Conservation (phyloP, 2,797 vertebrate genomes). For the Mus spretus region DNA sequence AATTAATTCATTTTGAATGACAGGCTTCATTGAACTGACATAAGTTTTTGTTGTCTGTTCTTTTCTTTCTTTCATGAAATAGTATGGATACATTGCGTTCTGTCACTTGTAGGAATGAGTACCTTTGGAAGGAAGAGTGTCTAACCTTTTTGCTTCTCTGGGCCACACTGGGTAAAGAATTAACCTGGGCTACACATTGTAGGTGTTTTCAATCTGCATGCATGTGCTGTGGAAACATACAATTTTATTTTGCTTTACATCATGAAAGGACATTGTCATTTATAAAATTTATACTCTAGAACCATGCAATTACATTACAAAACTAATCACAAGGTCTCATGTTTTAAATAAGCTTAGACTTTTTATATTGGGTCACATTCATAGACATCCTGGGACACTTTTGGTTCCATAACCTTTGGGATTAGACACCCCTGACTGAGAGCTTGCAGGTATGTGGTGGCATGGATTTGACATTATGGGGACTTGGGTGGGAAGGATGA, state of each 20-base stretch:
- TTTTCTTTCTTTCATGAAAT: not conserved
- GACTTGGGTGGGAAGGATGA: not conserved
- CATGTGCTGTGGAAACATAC: not conserved
- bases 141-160: not conserved
- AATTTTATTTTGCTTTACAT: not conserved
- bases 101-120: not conserved
- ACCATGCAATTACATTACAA: not conserved
- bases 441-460: not conserved
- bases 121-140: not conserved
- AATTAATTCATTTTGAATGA: conserved; percentile 71
- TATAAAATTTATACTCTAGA: not conserved
- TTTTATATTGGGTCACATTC: not conserved
- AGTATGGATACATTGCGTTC: conserved; percentile 52
- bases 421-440: not conserved
- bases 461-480: not conserved
- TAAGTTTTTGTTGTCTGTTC: not conserved
- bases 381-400: not conserved
- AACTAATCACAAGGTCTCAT: not conserved
- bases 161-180: not conserved
- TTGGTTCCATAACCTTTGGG: not conserved
- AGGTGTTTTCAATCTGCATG: not conserved
- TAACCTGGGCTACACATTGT: not conserved
- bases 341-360: not conserved
- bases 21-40: conserved; percentile 57
- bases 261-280: not conserved